Percentiles rank a stretch among this genome's conserved stretches.
These are phyloP conservation scores for Gymnoscelis rufifasciata DNA, from an alignment of 2,888 invertebrate genomes.

Conservation along the genomic window DNA sequence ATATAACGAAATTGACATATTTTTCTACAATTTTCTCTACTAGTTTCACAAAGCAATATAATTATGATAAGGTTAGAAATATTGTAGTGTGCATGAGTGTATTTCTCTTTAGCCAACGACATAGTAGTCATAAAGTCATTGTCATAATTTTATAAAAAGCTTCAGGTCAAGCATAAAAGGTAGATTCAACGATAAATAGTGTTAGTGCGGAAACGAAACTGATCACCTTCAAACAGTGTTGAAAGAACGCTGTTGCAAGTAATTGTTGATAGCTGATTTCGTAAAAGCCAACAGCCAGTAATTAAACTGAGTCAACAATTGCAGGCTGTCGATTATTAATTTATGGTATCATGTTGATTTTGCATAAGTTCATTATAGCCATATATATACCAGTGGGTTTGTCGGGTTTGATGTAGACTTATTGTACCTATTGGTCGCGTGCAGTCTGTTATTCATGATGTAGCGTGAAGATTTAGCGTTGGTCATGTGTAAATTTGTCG, in stretches of 20 bases:
- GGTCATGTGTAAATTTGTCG: conserved; percentile 3
- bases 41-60: no score
- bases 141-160: no score
- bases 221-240: conserved; percentile 26
- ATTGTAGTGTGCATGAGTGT: no score
- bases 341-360: conserved; percentile 54
- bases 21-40: no score
- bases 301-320: conserved; percentile 55
- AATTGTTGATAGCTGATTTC: conserved; percentile 45
- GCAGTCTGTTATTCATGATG: conserved; percentile 40
- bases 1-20: no score
- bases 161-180: not conserved
- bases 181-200: not conserved
- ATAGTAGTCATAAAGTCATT: no score
- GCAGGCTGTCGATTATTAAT: conserved; percentile 62
- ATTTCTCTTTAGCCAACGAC: no score
- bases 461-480: conserved; percentile 18
- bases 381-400: conserved; percentile 13
- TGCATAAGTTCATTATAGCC: conserved; percentile 52
- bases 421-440: conserved; percentile 42
- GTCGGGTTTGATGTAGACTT: conserved; percentile 33
- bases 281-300: conserved; percentile 40
- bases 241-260: conserved; percentile 36
- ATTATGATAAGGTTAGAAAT: no score
- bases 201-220: no score